Percentiles rank a stretch among this genome's conserved stretches.
phyloP scores from a whole-genome alignment of 2,888 invertebrate species.

The Romanomermis culicivorax region DNA sequence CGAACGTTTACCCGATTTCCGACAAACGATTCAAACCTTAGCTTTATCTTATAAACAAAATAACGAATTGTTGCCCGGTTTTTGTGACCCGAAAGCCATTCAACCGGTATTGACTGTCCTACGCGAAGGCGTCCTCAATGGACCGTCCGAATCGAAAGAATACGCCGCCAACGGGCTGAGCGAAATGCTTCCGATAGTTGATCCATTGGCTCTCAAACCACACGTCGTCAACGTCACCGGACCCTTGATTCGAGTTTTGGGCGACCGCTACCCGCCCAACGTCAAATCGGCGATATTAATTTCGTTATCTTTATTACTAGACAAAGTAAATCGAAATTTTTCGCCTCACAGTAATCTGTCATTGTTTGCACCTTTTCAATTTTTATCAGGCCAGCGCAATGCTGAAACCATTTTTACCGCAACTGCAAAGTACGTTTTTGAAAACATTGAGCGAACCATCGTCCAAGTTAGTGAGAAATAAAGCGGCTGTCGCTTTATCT shows the following conservation, averaged over 20 bases:
- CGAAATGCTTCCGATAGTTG: conserved; percentile 48
- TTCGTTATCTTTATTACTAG: conserved; percentile 67
- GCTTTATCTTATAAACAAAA: background rate
- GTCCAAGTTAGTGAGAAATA: conserved; percentile 16
- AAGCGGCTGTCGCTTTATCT: conserved; percentile 44
- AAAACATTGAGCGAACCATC: conserved; percentile 69
- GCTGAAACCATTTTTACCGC: conserved; percentile 91
- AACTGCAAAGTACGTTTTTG: conserved; percentile 89
- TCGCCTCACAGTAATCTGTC: background rate
- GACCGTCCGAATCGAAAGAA: conserved; percentile 82
- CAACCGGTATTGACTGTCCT: conserved; percentile 79
- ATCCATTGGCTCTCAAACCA: conserved; percentile 65
- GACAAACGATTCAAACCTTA: conserved; percentile 8
- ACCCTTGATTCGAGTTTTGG: conserved; percentile 84
- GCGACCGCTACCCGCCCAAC: conserved; percentile 62
- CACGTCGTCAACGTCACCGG: conserved; percentile 94
- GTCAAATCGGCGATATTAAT: conserved; percentile 89
- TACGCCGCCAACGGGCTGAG: conserved; percentile 74
- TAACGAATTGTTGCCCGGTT: background rate
- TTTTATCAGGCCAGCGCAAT: conserved; percentile 56
- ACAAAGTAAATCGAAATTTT: conserved; percentile 54
- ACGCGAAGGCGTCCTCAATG: conserved; percentile 84
- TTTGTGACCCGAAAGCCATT: conserved; percentile 42
- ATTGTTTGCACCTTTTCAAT: no score
- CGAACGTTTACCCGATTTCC: conserved; percentile 10